These are phyloP conservation scores for Meandrusa payeni DNA, from an alignment of 2,888 invertebrate genomes.

Conservation along the genomic window DNA sequence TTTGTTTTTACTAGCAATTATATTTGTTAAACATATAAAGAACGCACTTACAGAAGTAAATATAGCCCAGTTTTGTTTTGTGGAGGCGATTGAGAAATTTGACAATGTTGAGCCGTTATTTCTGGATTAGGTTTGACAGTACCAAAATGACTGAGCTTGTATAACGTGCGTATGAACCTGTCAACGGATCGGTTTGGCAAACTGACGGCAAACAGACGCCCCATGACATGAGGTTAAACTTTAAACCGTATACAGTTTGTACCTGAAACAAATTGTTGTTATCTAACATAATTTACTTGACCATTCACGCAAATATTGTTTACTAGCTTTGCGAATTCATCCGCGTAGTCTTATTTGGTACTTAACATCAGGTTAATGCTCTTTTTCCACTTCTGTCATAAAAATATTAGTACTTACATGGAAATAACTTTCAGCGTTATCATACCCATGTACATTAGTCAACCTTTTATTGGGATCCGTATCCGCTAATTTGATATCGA, in stretches of 20 bases:
- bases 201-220: slow-evolving; percentile 42
- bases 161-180: slow-evolving; percentile 35
- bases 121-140: slow-evolving; percentile 25
- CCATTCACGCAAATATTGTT: too few species aligned
- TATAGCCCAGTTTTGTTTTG: slow-evolving; percentile 28
- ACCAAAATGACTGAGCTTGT: slow-evolving; percentile 33
- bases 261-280: slow-evolving; percentile 29
- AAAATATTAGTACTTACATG: slow-evolving; percentile 4
- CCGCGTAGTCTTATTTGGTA: too few species aligned
- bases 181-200: slow-evolving; percentile 35
- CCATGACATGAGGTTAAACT: slow-evolving; percentile 34
- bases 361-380: too few species aligned
- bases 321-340: too few species aligned
- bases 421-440: slow-evolving; percentile 13
- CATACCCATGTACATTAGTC: slow-evolving; percentile 6
- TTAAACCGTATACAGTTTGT: slow-evolving; percentile 31
- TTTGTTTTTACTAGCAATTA: too few species aligned
- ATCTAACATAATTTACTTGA: neutral
- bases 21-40: too few species aligned
- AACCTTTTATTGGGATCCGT: slow-evolving; percentile 1
- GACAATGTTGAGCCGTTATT: slow-evolving; percentile 34
- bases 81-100: slow-evolving; percentile 26
- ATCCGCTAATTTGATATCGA: slow-evolving; percentile 31
- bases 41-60: slow-evolving; percentile 37
- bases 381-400: too few species aligned